These are phyloP conservation scores for Lasioglossum villosulum DNA, from an alignment of 2,888 invertebrate species.

Conservation along the genomic window DNA sequence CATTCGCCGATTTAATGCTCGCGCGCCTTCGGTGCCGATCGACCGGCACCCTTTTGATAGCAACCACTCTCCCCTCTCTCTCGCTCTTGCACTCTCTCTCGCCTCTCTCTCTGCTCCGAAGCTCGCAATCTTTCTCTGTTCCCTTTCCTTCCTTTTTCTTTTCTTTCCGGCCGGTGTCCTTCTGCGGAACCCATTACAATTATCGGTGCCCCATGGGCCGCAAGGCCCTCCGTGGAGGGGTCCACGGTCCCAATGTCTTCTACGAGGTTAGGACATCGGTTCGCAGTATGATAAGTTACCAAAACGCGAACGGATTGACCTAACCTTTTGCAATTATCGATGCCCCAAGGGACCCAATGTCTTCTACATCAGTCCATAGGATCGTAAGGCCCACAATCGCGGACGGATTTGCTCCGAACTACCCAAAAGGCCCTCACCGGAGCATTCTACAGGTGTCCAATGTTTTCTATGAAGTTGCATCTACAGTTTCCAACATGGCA, in stretches of 20 bases:
- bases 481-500: neutral
- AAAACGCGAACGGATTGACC: neutral
- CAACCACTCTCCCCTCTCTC: conserved; percentile 23
- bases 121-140: neutral
- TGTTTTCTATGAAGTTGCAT: neutral
- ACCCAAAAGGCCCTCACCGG: neutral
- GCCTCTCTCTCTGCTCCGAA: conserved; percentile 20
- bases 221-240: neutral
- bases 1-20: conserved; percentile 78
- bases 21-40: conserved; percentile 72
- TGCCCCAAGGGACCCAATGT: neutral
- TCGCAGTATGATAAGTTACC: neutral
- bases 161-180: conserved; percentile 44
- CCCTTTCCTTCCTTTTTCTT: neutral
- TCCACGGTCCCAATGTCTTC: neutral
- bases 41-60: conserved; percentile 76
- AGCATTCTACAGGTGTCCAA: neutral
- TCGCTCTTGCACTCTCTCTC: conserved; percentile 1
- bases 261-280: neutral
- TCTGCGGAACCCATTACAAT: conserved; percentile 74
- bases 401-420: neutral
- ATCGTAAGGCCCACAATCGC: neutral
- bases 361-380: too few relatives aligned
- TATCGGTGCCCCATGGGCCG: conserved; percentile 59
- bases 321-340: conserved; percentile 75